phyloP scores from a whole-genome alignment of 2,113 vertebrate species.

The Australoheros scitulus region DNA sequence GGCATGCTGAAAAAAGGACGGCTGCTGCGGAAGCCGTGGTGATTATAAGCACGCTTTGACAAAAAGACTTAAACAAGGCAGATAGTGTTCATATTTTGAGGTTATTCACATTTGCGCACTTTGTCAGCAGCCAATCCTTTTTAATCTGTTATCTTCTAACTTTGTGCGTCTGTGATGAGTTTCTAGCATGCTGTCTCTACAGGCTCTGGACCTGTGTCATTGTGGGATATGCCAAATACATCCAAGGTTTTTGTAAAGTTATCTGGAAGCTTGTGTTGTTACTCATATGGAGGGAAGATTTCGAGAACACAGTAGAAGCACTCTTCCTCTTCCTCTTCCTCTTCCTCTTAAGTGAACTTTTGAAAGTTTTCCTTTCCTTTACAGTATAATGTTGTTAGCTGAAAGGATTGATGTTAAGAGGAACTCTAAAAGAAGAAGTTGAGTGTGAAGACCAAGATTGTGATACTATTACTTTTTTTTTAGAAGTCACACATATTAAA shows the following conservation, averaged over 20 bases:
- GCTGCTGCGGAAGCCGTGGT: background rate
- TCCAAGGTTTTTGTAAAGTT: background rate
- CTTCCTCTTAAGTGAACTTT: background rate
- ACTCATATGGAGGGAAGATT: background rate
- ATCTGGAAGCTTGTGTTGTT: background rate
- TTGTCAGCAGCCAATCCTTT: background rate
- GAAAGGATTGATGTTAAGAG: constrained; percentile 12
- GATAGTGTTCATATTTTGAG: background rate
- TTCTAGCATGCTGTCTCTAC: background rate
- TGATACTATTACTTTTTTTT: constrained; percentile 2
- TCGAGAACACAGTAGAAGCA: background rate
- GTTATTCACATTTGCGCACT: background rate
- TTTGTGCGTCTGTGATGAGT: background rate
- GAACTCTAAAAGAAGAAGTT: constrained; percentile 52
- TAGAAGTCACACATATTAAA: background rate
- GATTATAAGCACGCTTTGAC: constrained; percentile 15
- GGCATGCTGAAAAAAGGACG: constrained; percentile 3
- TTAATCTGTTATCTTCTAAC: background rate
- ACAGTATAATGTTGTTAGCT: background rate
- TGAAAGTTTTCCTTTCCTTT: background rate
- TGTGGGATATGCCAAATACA: background rate
- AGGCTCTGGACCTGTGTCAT: background rate
- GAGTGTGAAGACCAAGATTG: background rate
- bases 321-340: too few species aligned
- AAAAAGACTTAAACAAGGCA: background rate